phyloP scores from a whole-genome alignment of 2,113 vertebrate genomes.

The Spermophilus dauricus region DNA sequence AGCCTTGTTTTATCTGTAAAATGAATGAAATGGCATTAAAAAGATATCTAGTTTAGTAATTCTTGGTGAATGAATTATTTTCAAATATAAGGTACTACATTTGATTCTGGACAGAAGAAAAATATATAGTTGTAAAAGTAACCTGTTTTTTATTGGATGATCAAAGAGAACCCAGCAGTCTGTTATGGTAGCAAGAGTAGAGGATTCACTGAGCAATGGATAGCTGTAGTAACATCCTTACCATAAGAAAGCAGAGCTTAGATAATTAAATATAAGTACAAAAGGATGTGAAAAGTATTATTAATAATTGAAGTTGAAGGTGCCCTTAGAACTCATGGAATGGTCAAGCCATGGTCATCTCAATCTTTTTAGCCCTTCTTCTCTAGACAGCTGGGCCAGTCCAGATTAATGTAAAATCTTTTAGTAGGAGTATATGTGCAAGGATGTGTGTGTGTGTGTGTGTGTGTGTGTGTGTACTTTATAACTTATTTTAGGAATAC shows the following conservation, averaged over 20 bases:
- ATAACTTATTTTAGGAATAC: conserved; percentile 24
- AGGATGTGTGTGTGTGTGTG: rapidly evolving
- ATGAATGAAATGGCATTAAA: background rate
- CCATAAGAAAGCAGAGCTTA: background rate
- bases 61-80: conserved; percentile 25
- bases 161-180: conserved; percentile 30
- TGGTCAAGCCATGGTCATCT: background rate
- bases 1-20: conserved; percentile 51
- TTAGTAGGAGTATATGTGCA: background rate
- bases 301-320: conserved; percentile 40
- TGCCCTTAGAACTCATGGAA: background rate
- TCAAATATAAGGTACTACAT: conserved; percentile 39
- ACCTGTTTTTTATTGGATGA: background rate
- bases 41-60: conserved; percentile 4
- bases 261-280: background rate
- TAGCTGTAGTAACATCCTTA: background rate
- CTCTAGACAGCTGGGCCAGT: background rate
- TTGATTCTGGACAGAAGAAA: conserved; percentile 24
- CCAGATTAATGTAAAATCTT: background rate
- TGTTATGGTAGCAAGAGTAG: background rate
- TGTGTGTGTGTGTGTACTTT: background rate
- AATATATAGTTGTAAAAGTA: background rate
- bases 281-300: conserved; percentile 29
- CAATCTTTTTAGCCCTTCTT: background rate
- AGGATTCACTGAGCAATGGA: background rate